These are phyloP conservation scores for Hypothenemus hampei DNA, from an alignment of 1,140 invertebrate genomes.

Conservation along the genomic window DNA sequence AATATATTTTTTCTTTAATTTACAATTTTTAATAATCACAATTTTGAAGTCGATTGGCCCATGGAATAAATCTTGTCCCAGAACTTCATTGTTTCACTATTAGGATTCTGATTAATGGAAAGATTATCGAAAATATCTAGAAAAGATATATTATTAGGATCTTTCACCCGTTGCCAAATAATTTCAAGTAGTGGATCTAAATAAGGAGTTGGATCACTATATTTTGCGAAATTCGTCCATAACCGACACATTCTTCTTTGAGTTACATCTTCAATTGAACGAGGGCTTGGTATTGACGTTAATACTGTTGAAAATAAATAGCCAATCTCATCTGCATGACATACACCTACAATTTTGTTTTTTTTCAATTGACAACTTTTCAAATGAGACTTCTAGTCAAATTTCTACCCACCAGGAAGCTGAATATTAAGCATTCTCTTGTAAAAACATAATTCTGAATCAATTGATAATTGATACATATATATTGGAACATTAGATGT, in stretches of 20 bases:
- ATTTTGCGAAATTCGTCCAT: conserved; percentile 53
- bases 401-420: conserved; percentile 18
- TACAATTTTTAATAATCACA: conserved; percentile 19
- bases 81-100: conserved; percentile 44
- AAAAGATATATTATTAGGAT: conserved; percentile 45
- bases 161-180: conserved; percentile 48
- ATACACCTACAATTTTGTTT: conserved; percentile 48
- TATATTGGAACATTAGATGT: conserved; percentile 46
- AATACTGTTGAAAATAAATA: conserved; percentile 52
- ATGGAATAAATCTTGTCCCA: conserved; percentile 37
- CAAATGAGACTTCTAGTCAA: background rate
- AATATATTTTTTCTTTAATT: background rate
- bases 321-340: conserved; percentile 60
- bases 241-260: conserved; percentile 49
- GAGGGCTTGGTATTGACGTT: conserved; percentile 13
- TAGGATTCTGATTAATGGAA: conserved; percentile 39
- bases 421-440: conserved; percentile 40
- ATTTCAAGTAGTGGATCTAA: conserved; percentile 41
- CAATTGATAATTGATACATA: conserved; percentile 52
- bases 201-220: conserved; percentile 46
- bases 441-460: conserved; percentile 50
- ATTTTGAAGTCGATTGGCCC: conserved; percentile 11
- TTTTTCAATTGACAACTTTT: too few relatives aligned
- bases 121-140: conserved; percentile 32
- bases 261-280: conserved; percentile 38